Evolutionary conservation across 2,113 vertebrate genomes (phyloP), one percentile per base, ranked within the genome.

Genomic region (Lepisosteus oculatus): DNA sequence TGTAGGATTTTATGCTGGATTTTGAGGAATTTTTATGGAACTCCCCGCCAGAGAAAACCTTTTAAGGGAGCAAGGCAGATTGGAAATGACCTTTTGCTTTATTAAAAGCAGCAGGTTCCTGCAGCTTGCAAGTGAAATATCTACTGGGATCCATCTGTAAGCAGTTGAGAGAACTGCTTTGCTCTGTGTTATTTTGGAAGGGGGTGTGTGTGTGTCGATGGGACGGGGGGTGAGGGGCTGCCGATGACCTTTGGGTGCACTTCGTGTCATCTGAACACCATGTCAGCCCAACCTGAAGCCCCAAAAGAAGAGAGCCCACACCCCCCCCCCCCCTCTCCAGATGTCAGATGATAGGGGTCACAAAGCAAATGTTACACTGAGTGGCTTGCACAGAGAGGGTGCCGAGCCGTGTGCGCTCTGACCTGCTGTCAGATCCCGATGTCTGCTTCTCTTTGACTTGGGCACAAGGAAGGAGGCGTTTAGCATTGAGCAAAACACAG

Each of bases 61-160:
- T 70, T 70, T 70, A 70, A 70, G 59, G 69, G 69, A 70, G 14
- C 43, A 85, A 89, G 79, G 67, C 79, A 89, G 85, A 90, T 91
- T 89, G 85, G 78, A 90, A 87, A 85, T 90, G 90, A 91, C 85
- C 87, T 55, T 83, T 74, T 76, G 81, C 84, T 86, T 86, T 85
- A 85, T 86, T 84, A 85, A 81, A 87, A 86, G 83, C 84, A 80
- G 88, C 83, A 86, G 78, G 84, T 83, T 85, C 82, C 89, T 86
- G 82, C 75, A 85, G 87, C 89, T 88, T 86, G 85, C 85, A 81
- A 83, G 86, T 72, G 81, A 85, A 88, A 87, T 81, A 85, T 85
- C 79, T 85, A 64, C 85, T 78, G 78, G 85, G 81, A 88, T 86
- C 89, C 91, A 93, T 93, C 91, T 93, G 91, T 79, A 90, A 93